These are phyloP conservation scores for Heterohyrax brucei DNA, from an alignment of 2,797 vertebrate genomes.

Conservation along the genomic window DNA sequence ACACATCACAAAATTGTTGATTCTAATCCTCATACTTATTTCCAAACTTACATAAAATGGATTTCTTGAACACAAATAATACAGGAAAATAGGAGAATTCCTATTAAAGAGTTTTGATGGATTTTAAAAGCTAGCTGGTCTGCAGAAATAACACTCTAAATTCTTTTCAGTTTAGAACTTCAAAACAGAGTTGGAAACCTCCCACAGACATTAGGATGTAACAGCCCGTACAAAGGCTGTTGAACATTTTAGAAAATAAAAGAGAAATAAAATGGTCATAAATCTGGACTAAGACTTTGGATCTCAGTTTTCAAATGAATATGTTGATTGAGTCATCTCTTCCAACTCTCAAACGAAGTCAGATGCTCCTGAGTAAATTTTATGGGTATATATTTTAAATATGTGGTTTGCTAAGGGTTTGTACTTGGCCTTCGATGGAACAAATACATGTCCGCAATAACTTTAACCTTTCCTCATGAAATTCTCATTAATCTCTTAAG, in stretches of 20 bases:
- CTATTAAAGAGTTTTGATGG: conserved; percentile 45
- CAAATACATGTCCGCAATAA: conserved; percentile 48
- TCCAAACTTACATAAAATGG: conserved; percentile 46
- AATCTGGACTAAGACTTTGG: conserved; percentile 85
- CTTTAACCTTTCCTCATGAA: conserved; percentile 58
- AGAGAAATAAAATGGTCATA: conserved; percentile 81
- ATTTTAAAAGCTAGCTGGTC: conserved; percentile 51
- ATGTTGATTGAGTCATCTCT: conserved; percentile 85
- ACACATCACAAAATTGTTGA: conserved; percentile 38
- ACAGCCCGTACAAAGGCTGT: conserved; percentile 78
- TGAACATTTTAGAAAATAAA: conserved; percentile 78
- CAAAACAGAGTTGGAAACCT: conserved; percentile 78
- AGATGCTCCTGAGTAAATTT: conserved; percentile 75
- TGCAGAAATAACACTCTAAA: conserved; percentile 71
- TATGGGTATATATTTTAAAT: conserved; percentile 74
- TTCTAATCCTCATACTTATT: conserved; percentile 61
- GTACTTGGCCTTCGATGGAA: conserved; percentile 63
- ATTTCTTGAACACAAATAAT: conserved; percentile 4
- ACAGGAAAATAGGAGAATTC: background rate
- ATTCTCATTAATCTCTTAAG: conserved; percentile 38
- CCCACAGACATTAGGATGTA: conserved; percentile 83
- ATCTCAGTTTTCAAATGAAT: conserved; percentile 85
- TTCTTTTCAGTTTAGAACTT: conserved; percentile 75
- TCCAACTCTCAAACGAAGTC: conserved; percentile 83
- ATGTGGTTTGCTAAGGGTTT: conserved; percentile 68